phyloP scores from a whole-genome alignment of 2,797 vertebrate genomes.

The Clarias pachynema region DNA sequence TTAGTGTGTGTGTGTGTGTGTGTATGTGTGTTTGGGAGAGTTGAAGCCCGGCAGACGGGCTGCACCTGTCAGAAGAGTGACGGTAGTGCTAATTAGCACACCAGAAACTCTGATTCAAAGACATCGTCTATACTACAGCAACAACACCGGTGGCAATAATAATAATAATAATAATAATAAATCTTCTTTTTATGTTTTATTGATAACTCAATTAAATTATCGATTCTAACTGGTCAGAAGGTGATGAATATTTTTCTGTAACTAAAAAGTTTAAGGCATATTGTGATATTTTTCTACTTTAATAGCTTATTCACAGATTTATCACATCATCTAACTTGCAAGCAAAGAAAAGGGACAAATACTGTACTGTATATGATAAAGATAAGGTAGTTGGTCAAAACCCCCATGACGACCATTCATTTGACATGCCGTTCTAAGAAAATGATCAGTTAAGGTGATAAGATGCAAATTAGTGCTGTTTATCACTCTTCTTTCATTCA shows the following conservation, averaged over 20 bases:
- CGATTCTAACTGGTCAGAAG: neutral
- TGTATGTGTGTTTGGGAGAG: conserved; percentile 48
- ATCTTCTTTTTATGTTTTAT: neutral
- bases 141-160: neutral
- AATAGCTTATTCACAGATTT: neutral
- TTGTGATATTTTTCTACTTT: neutral
- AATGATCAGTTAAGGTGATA: neutral
- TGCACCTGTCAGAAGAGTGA: conserved; percentile 98
- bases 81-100: conserved; percentile 98
- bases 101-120: conserved; percentile 89
- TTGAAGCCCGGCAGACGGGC: conserved; percentile 94
- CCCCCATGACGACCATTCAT: neutral
- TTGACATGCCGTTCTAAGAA: neutral
- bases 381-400: neutral
- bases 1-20: conserved; percentile 70
- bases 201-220: neutral
- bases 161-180: conserved; percentile 45
- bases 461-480: neutral
- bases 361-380: neutral
- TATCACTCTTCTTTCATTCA: neutral
- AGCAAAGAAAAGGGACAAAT: neutral
- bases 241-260: neutral
- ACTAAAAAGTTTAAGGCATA: too few species aligned
- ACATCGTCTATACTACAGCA: conserved; percentile 80
- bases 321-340: neutral